A percentile compares a stretch with the other conserved stretches of the same genome.
phyloP scores from a whole-genome alignment of 2,113 vertebrate species.

The Trichomycterus rosablanca region DNA sequence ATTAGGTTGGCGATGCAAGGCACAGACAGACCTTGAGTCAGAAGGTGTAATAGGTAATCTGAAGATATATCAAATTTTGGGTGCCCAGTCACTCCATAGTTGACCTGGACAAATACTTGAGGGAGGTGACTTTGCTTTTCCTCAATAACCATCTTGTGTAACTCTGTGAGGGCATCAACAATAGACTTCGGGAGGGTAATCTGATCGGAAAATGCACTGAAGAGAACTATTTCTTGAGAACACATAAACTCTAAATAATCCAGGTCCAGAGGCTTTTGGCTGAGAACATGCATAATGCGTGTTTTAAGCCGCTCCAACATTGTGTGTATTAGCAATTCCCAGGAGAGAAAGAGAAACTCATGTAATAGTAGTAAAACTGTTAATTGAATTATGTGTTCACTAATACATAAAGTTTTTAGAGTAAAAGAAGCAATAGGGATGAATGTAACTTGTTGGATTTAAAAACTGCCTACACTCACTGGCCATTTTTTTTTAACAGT shows the following conservation, averaged over 20 bases:
- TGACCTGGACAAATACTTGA: neutral
- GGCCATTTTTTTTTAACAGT: no score
- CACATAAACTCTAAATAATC: conserved; percentile 9
- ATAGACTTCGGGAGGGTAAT: neutral
- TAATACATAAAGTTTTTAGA: no score
- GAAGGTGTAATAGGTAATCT: conserved; percentile 6
- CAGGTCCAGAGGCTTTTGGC: neutral
- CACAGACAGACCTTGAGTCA: conserved; percentile 3
- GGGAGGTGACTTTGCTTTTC: conserved; percentile 5
- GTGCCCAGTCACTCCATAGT: conserved; percentile 3
- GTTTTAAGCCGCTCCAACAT: neutral
- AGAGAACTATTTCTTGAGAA: conserved; percentile 3
- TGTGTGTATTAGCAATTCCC: neutral
- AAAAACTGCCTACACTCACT: no score
- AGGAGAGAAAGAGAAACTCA: neutral
- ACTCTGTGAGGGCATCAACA: neutral
- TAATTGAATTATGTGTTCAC: no score
- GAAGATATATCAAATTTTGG: neutral
- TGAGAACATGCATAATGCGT: conserved; percentile 3
- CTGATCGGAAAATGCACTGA: conserved; percentile 15
- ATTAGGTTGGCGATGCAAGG: conserved; percentile 17
- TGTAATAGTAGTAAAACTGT: no score
- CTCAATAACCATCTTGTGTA: conserved; percentile 6
- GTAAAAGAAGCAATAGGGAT: no score
- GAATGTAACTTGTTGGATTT: no score